phyloP scores from a whole-genome alignment of 2,113 vertebrate species.

The Labeo catla region DNA sequence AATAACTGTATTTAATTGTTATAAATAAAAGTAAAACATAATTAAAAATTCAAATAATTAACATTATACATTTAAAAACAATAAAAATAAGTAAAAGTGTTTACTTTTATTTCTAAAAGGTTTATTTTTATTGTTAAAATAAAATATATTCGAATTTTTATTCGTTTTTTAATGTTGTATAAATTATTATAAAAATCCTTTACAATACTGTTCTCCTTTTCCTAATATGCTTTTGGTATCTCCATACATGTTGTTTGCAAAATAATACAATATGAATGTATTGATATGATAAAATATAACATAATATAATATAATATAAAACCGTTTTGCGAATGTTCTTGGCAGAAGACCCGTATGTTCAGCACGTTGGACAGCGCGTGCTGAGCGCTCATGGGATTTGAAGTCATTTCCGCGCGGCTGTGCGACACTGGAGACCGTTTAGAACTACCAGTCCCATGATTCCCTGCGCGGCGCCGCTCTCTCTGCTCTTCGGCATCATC shows the following conservation, averaged over 20 bases:
- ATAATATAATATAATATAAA: neutral
- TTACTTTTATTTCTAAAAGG: neutral
- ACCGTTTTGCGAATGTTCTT: neutral
- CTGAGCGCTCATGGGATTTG: constrained; percentile 39
- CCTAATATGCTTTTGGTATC: neutral
- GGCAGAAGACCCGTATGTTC: constrained; percentile 29
- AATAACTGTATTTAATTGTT: too few relatives aligned
- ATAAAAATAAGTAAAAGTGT: neutral
- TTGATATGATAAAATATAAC: neutral
- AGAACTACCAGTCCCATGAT: constrained; percentile 54
- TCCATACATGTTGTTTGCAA: neutral
- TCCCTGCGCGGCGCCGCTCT: constrained; percentile 9
- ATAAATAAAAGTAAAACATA: too few relatives aligned
- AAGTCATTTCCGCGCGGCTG: constrained; percentile 22
- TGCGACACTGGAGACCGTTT: too few relatives aligned
- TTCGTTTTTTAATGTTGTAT: neutral
- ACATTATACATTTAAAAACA: too few relatives aligned
- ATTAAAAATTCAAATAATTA: too few relatives aligned
- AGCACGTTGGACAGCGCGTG: constrained; percentile 64
- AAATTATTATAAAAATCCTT: neutral
- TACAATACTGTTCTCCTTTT: neutral
- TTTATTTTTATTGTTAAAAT: neutral
- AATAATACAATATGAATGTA: neutral
- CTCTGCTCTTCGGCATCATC: constrained; percentile 44
- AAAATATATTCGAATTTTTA: neutral